These are phyloP conservation scores for Menura novaehollandiae DNA, from an alignment of 2,113 vertebrate species.

Conservation along the genomic window DNA sequence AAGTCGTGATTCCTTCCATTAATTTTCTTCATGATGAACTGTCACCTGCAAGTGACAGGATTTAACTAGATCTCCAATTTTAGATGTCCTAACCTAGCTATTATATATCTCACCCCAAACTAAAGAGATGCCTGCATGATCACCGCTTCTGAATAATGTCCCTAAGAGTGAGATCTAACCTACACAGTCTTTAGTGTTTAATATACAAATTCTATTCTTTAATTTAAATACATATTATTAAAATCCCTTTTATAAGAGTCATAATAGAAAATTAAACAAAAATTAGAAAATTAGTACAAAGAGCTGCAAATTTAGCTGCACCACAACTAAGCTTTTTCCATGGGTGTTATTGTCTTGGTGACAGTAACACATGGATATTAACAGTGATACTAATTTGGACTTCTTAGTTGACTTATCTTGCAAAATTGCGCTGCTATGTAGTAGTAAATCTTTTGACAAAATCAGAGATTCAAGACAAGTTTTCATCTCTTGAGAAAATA, in stretches of 20 bases:
- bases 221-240: background rate
- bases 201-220: background rate
- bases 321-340: background rate
- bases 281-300: background rate
- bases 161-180: background rate
- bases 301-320: background rate
- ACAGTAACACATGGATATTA: background rate
- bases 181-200: background rate
- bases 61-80: background rate
- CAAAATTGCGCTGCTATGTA: background rate
- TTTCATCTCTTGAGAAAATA: constrained; percentile 27
- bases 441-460: background rate
- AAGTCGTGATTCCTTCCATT: background rate
- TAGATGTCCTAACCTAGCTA: background rate
- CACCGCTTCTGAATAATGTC: background rate
- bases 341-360: background rate
- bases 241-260: background rate
- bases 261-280: background rate
- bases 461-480: background rate
- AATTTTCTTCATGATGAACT: background rate
- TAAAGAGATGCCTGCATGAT: background rate
- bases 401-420: background rate
- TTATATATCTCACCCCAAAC: background rate
- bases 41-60: background rate
- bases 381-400: background rate